Percentiles rank a stretch among this genome's conserved stretches.
Evolutionary conservation across 30 jellyfish, hydroid and myxozoan species (phyloP).

Genomic region (Cassiopea andromeda): DNA sequence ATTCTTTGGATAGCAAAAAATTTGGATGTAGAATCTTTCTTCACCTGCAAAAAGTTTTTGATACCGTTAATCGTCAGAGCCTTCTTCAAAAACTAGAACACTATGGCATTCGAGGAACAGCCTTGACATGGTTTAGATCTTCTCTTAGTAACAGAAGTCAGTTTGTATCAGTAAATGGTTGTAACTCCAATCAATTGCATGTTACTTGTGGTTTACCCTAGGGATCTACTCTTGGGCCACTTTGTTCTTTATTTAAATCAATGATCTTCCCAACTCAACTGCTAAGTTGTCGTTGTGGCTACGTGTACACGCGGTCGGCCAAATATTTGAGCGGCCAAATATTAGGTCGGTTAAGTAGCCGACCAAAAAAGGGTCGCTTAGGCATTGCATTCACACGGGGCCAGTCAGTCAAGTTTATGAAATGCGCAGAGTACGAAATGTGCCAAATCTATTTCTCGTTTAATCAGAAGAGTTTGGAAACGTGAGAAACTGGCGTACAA

Average conservation of each 20-base stretch:
- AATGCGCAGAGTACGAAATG: too few relatives aligned
- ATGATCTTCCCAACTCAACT: conserved; percentile 55
- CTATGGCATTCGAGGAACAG: conserved; percentile 52
- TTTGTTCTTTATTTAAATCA: conserved; percentile 35
- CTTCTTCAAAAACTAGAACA: conserved; percentile 49
- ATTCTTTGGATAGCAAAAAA: conserved; percentile 16
- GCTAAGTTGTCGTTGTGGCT: neutral
- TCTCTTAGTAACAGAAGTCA: conserved; percentile 48
- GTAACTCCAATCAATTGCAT: neutral
- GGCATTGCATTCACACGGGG: too few relatives aligned
- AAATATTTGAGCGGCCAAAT: too few relatives aligned
- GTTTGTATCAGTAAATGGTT: conserved; percentile 23
- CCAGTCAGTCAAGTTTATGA: too few relatives aligned
- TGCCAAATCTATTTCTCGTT: too few relatives aligned
- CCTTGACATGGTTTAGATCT: conserved; percentile 18
- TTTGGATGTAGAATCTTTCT: conserved; percentile 48
- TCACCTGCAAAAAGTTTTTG: conserved; percentile 61
- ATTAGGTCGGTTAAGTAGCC: too few relatives aligned
- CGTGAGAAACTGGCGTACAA: too few relatives aligned
- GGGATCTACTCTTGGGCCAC: conserved; percentile 68
- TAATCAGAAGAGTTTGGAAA: too few relatives aligned
- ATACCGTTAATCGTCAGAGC: conserved; percentile 49
- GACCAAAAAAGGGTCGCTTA: too few relatives aligned
- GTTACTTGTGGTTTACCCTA: conserved; percentile 43
- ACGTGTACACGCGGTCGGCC: too few relatives aligned